Conservation (phyloP, 1,140 invertebrate species). For the Acromyrmex heyeri region DNA sequence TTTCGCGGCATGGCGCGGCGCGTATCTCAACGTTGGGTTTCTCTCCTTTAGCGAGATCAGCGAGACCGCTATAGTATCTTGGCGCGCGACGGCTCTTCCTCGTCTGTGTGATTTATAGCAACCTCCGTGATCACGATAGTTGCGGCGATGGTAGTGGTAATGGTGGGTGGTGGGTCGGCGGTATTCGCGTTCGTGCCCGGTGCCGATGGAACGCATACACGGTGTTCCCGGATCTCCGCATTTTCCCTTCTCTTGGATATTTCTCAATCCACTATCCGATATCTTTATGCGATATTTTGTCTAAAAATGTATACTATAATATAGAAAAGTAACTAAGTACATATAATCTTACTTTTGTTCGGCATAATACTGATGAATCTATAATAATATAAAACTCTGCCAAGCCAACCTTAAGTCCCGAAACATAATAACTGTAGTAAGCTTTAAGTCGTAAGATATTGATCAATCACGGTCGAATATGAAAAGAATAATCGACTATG, state of each 20-base stretch:
- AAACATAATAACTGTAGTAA: no score
- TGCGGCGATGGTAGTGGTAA: constrained; percentile 28
- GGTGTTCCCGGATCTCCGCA: background rate
- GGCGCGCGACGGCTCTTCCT: constrained; percentile 58
- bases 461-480: no score
- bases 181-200: constrained; percentile 31
- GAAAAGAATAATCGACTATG: no score
- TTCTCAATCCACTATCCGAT: background rate
- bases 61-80: constrained; percentile 44
- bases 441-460: no score
- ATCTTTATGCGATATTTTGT: background rate
- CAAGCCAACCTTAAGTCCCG: background rate
- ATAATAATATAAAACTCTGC: background rate
- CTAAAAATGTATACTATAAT: background rate
- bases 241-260: background rate
- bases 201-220: constrained; percentile 29
- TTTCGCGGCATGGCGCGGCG: constrained; percentile 31
- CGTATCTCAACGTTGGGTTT: constrained; percentile 47
- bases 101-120: constrained; percentile 58
- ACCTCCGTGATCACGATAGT: constrained; percentile 56
- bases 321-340: background rate
- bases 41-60: constrained; percentile 61
- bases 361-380: background rate
- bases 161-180: constrained; percentile 4
- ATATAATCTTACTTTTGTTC: background rate